phyloP scores from a whole-genome alignment of 2,113 vertebrate genomes.

The Cichladusa arquata region DNA sequence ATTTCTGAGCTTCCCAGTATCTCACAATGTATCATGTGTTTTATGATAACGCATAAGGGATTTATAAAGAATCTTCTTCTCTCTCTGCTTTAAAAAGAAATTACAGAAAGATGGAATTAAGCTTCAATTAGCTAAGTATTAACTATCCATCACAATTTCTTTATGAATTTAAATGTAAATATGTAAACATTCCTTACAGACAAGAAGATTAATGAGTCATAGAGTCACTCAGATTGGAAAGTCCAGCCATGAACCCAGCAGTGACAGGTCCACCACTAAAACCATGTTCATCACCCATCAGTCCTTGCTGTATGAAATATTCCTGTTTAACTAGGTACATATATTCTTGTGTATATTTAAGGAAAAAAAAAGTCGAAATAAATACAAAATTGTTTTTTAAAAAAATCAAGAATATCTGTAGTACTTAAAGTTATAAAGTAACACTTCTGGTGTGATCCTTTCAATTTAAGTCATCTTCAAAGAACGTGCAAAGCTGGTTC shows the following conservation, averaged over 20 bases:
- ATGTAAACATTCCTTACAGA: not conserved
- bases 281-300: not conserved
- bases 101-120: not conserved
- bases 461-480: not conserved
- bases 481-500: not conserved
- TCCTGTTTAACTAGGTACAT: not conserved
- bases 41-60: not conserved
- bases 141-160: not conserved
- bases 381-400: accelerated
- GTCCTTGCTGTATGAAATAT: not conserved
- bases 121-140: not conserved
- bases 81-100: not conserved
- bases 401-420: not conserved
- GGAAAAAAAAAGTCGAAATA: accelerated
- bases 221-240: not conserved
- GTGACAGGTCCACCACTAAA: not conserved
- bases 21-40: not conserved
- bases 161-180: not conserved
- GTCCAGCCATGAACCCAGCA: not conserved
- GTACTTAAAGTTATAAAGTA: not conserved
- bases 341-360: not conserved
- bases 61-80: not conserved
- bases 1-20: not conserved
- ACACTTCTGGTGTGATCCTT: not conserved
- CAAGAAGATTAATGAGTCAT: not conserved